Evolutionary conservation across 2,113 vertebrate species (phyloP), one percentile per base, ranked within the genome.

Genomic region (Typhlomys cinereus): DNA sequence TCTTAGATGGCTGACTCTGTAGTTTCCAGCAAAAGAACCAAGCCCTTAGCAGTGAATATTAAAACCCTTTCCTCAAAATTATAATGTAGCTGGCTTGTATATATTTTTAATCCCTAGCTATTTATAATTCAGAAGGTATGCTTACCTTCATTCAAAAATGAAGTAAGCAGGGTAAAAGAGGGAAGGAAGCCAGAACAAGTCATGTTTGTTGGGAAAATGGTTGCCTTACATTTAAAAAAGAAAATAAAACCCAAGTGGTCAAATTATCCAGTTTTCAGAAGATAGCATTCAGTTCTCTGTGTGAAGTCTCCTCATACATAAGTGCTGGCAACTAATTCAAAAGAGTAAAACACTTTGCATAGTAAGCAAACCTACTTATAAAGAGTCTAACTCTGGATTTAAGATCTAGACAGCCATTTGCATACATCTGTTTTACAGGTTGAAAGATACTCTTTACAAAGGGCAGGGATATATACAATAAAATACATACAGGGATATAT

Each of bases 81-180:
- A 69, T 14, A 76, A 54, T 89, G 67, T 89, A 39, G 50, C 62
- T 88, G 27, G 25, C 50, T 20, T 89, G 70, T 23, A 36, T 81
- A 46, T 62, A 54, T 71, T 90, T 88, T 88, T 29, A 95, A 93
- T 91, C 81, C 73, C 34, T 13, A 89, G 54, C 21, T 87, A 88
- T 82, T 91, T 80, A 88, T 88, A 82, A 85, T 59, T 67, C 57
- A 82, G n/a, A 15, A 62, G 85, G 50, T 57, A 94, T 59, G 80
- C 61, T 87, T 70, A 73, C 70, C 31, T 23, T 25, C 4, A 62
- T 67, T 70, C 36, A 41, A 78, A 90, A 64, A 23, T 75, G 39
- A 61, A 34, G 20, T 86, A 85, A 81, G 18, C 29, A 90, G 82
- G 69, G n/a, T 12, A 39, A 46, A 73, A 83, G 34, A 79, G 39